These are phyloP conservation scores for Equus przewalskii DNA, from an alignment of 2,113 vertebrate genomes.

Conservation along the genomic window DNA sequence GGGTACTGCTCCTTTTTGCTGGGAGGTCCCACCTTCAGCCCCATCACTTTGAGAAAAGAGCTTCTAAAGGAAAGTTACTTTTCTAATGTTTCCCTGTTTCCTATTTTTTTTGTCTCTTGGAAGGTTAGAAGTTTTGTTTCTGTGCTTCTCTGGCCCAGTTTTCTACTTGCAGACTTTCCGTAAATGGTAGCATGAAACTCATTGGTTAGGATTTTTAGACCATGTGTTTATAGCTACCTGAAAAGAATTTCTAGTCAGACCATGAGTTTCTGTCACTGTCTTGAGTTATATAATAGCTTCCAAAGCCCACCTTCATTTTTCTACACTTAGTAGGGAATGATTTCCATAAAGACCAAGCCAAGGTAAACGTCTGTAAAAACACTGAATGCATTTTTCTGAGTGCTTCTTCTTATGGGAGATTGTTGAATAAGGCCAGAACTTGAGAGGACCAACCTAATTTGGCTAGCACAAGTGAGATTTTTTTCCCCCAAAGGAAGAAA, in stretches of 20 bases:
- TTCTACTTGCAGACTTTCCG: neutral
- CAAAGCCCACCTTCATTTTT: constrained; percentile 6
- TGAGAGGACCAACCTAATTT: neutral
- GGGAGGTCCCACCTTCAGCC: neutral
- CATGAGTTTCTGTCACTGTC: neutral
- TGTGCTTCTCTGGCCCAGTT: neutral
- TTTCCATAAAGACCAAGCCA: neutral
- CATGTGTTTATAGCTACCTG: neutral
- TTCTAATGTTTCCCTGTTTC: neutral
- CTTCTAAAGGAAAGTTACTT: neutral
- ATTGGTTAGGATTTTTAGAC: neutral
- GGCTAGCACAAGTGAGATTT: neutral
- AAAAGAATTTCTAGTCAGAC: neutral
- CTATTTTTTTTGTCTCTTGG: neutral
- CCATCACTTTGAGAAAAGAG: neutral
- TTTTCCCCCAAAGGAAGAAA: constrained; percentile 10
- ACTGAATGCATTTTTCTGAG: neutral
- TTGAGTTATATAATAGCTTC: neutral
- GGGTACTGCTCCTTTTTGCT: constrained; percentile 86
- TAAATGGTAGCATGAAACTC: constrained; percentile 1
- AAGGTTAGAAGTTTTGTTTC: neutral
- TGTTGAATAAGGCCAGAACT: neutral
- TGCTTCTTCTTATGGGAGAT: neutral
- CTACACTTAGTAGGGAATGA: neutral
- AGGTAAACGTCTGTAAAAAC: neutral